Evolutionary conservation across 1,140 invertebrate species (phyloP), one percentile per base, ranked within the genome.

Genomic region (Cydia strobilella): DNA sequence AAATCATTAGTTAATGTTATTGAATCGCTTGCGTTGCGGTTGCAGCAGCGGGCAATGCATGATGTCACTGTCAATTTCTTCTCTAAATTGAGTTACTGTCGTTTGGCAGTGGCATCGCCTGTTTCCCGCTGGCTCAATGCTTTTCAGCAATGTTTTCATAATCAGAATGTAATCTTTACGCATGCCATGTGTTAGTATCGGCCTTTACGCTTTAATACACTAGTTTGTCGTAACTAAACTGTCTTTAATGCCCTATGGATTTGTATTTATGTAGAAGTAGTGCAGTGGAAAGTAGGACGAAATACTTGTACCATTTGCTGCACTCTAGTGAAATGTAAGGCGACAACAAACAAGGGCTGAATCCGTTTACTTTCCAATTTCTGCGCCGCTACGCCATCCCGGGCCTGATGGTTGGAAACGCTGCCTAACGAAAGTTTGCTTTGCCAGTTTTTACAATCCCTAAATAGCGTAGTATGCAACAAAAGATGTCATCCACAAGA

Each of bases 301-400:
- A 18, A 18, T 51, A n/a, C n/a, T n/a, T n/a, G n/a, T n/a, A 23
- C n/a, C 51, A 54, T 18, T 54, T n/a, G 54, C 7, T 23, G 54
- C 10, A 23, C 20, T 51, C 48, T 59, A 23, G 54, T 23, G 54
- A 59, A 59, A 23, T 27, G 27, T 75, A 77, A 76, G 76, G 51
- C 39, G 74, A 59, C 12, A 18, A 25, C 31, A 72, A 74, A 76
- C 74, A 76, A 75, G 76, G 66, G 25, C 31, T 39, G 74, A 76
- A 77, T 80, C 69, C 54, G 71, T 77, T 80, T 80, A 80, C 73
- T 75, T 78, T 80, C 76, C 79, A 80, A 80, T 59, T 12, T 80
- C 73, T 77, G 74, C 23, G 31, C 65, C 20, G 27, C 27, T 54
- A 20, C 51, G n/a, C 20, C 18, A 9, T 1, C 2, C 54, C 20